These are phyloP conservation scores for Octopus bimaculoides DNA, from an alignment of 1,140 invertebrate species.

Conservation along the genomic window DNA sequence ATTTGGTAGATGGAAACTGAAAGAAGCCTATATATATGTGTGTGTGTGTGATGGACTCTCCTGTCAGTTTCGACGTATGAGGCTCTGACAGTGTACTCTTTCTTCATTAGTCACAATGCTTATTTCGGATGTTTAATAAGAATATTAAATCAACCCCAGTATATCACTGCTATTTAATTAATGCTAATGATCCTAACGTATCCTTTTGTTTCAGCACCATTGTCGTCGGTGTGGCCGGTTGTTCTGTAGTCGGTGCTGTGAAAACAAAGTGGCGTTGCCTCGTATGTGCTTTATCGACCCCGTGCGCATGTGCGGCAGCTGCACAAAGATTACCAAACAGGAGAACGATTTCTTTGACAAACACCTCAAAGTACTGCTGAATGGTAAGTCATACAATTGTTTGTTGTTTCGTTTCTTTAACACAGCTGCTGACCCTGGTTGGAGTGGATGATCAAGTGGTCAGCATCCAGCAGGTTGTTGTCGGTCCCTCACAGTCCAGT, in stretches of 20 bases:
- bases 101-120: no score
- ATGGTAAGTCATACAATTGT: slow-evolving; percentile 44
- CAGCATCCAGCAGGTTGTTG: not conserved
- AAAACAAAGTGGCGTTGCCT: slow-evolving; percentile 54
- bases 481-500: not conserved
- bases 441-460: not conserved
- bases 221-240: slow-evolving; percentile 63
- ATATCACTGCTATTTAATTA: not conserved
- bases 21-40: no score
- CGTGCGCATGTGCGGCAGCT: slow-evolving; percentile 59
- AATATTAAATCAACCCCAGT: no score
- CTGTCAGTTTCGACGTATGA: no score
- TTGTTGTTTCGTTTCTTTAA: not conserved
- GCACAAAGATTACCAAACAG: slow-evolving; percentile 54
- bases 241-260: slow-evolving; percentile 60
- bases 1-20: no score
- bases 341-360: slow-evolving; percentile 63
- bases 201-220: slow-evolving; percentile 59
- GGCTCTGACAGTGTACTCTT: no score
- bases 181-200: no score
- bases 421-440: not conserved
- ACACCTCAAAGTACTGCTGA: slow-evolving; percentile 59
- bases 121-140: no score
- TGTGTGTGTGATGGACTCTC: no score
- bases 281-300: slow-evolving; percentile 65